Conservation (phyloP, 2,888 invertebrate species). For the Agrenia bidenticulata region DNA sequence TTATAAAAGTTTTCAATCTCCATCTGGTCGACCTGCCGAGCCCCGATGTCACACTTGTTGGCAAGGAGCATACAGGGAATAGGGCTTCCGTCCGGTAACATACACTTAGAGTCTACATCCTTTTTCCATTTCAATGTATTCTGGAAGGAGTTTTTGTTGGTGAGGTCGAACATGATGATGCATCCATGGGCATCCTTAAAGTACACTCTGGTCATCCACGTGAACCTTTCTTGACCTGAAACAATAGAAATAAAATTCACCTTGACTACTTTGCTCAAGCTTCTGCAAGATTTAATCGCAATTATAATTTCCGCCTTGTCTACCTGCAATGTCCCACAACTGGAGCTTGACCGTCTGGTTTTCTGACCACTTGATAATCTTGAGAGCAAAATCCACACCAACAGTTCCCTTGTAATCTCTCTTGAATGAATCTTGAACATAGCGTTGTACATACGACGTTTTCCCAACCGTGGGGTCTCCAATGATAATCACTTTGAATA, state of each 20-base stretch:
- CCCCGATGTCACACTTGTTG: conserved; percentile 63
- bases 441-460: conserved; percentile 63
- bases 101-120: conserved; percentile 63
- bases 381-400: conserved; percentile 64
- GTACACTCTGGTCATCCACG: conserved; percentile 65
- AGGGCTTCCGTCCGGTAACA: conserved; percentile 60
- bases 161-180: conserved; percentile 62
- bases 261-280: no score
- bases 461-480: conserved; percentile 60
- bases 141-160: conserved; percentile 61
- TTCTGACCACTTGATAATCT: conserved; percentile 62
- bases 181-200: conserved; percentile 63
- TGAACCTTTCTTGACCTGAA: conserved; percentile 63
- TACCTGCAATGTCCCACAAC: conserved; percentile 64
- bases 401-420: conserved; percentile 62
- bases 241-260: no score
- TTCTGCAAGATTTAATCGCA: no score
- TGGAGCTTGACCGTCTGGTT: conserved; percentile 62
- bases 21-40: conserved; percentile 60
- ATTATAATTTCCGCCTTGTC: background rate
- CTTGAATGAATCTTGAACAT: conserved; percentile 60
- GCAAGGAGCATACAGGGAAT: conserved; percentile 63
- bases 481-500: conserved; percentile 60
- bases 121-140: conserved; percentile 64
- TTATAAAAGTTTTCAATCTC: conserved; percentile 62